Conservation (phyloP, 2,797 vertebrate species). For the Miichthys miiuy region DNA sequence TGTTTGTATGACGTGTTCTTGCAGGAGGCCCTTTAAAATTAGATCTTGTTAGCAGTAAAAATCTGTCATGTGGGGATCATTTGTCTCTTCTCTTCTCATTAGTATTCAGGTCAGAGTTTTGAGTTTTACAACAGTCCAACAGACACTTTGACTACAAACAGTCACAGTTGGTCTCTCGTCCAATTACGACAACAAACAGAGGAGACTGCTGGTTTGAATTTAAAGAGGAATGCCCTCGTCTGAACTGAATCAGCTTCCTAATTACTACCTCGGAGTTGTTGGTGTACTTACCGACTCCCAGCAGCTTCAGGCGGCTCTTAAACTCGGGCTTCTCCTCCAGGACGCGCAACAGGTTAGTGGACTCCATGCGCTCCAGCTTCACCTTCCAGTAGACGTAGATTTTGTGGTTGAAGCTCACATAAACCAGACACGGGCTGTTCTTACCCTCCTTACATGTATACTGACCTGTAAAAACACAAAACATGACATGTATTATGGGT, state of each 20-base stretch:
- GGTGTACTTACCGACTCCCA: constrained; percentile 90
- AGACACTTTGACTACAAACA: constrained; percentile 16
- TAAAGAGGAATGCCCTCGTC: neutral
- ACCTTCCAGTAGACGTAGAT: constrained; percentile 98
- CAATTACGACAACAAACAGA: constrained; percentile 17
- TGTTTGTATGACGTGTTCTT: neutral
- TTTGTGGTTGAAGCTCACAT: constrained; percentile 97
- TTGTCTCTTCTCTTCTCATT: constrained; percentile 20
- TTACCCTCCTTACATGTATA: constrained; percentile 94
- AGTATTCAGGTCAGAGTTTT: constrained; percentile 45
- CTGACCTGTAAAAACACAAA: constrained; percentile 84
- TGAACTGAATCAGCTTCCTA: neutral
- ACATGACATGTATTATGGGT: neutral
- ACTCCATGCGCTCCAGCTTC: constrained; percentile 95
- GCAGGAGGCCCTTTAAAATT: neutral
- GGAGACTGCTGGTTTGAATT: neutral
- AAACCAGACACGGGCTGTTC: constrained; percentile 96
- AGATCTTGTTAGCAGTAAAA: constrained; percentile 30
- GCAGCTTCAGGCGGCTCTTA: constrained; percentile 79
- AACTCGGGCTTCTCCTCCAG: constrained; percentile 90
- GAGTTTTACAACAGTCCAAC: neutral
- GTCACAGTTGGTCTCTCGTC: constrained; percentile 27
- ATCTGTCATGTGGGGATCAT: constrained; percentile 9
- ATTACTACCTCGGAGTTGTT: neutral
- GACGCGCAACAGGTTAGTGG: constrained; percentile 92